Percentiles rank a stretch among this genome's conserved stretches.
phyloP scores from a whole-genome alignment of 2,888 invertebrate species.

The Eudasyphora cyanicolor region DNA sequence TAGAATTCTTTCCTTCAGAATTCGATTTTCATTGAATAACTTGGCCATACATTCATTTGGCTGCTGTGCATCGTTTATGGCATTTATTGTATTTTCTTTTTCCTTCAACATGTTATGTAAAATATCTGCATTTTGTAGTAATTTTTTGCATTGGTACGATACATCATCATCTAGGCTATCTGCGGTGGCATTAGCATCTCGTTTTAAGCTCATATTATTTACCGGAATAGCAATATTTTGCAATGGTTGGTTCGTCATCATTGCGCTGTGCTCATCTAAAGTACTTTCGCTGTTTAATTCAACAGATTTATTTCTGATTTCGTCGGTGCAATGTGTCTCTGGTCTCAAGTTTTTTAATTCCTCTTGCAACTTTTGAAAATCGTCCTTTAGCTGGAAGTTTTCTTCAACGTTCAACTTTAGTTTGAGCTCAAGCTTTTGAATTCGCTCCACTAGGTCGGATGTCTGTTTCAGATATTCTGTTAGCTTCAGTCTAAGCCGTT shows the following conservation, averaged over 20 bases:
- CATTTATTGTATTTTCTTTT: neutral
- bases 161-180: neutral
- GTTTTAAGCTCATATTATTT: neutral
- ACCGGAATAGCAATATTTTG: neutral
- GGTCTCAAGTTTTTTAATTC: neutral
- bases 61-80: neutral
- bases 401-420: constrained; percentile 45
- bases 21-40: constrained; percentile 54
- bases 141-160: constrained; percentile 17
- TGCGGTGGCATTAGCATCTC: neutral
- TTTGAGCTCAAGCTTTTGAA: constrained; percentile 64
- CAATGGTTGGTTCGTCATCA: neutral
- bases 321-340: neutral
- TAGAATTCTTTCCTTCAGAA: constrained; percentile 39
- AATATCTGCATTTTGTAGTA: constrained; percentile 36
- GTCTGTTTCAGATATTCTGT: constrained; percentile 67
- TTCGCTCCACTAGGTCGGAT: constrained; percentile 61
- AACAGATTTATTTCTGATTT: neutral
- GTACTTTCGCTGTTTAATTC: constrained; percentile 15
- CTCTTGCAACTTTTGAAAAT: neutral
- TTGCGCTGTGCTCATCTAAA: constrained; percentile 23
- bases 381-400: constrained; percentile 31
- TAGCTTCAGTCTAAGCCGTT: constrained; percentile 68
- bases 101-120: constrained; percentile 13
- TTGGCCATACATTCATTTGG: constrained; percentile 37